Evolutionary conservation across 2,888 invertebrate species (phyloP), one percentile per base, ranked within the genome.

Genomic region (Melikaiella ostensackeni): DNA sequence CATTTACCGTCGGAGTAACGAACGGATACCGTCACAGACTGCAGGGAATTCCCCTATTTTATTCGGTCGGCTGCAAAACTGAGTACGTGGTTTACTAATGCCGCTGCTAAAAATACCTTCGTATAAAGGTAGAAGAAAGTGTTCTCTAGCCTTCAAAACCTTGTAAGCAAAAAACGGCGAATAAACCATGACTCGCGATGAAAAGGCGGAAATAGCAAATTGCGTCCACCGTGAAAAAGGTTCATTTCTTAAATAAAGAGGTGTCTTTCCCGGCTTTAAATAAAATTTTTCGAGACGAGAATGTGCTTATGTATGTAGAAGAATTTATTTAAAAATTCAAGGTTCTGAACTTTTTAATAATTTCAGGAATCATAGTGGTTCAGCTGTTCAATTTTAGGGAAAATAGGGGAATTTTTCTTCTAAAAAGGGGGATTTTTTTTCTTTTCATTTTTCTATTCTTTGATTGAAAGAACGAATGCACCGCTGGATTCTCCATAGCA

Each of bases 1-100:
- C 46, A 66, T 46, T 66, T 66, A 66, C 42, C 8, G 66, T 46
- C 21, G 55, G 19, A 55, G 21, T 27, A 30, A 46, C 27, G 66
- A 66, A 42, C 46, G 19, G 66, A 66, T 66, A 46, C 42, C 46
- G 66, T 66, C 27, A 46, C 24, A 66, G 38, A 30, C 66, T 66
- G 30, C 30, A 46, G 66, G 46, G 66, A 66, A 66, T 66, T 66
- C 66, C n/a, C 66, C 46, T 46, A 66, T 46, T 66, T 66, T 66
- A 66, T 66, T 46, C 46, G 66, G 66, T 42, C 46, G 27, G 46
- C 46, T 46, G 66, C 46, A 66, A 66, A 46, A 46, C 66, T 66
- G 27, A 46, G 24, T 19, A 42, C 66, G 27, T 46, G 46, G 66
- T 46, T 46, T 42, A 66, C 19, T 30, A 35, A 33, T 46, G 27